Evolutionary conservation across 2,797 vertebrate species (phyloP), one percentile per base, ranked within the genome.

Genomic region (Euphonia xanthogaster): DNA sequence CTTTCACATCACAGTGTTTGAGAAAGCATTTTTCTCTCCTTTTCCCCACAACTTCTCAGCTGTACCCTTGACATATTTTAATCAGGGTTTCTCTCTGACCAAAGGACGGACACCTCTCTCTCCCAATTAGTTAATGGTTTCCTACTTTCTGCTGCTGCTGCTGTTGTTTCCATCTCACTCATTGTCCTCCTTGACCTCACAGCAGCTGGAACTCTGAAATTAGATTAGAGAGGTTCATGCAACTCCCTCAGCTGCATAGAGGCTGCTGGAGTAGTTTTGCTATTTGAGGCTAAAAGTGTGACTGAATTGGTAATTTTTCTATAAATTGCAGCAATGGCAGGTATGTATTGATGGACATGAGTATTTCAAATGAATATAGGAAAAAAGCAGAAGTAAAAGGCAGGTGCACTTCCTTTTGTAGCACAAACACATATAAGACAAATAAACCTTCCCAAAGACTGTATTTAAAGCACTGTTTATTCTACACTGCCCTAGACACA

Each of bases 61-160:
- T 62, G 54, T 84, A 90, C 35, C 57, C 54, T 94, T 96, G 78
- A 92, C 40, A 75, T 78, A 88, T 91, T 88, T 93, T 88, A 94
- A 91, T 94, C 24, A 58, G 57, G 47, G 18, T 89, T 93, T 90
- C 63, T 71, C 53, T 90, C 68, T 16, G 44, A 80, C 58, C 82
- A 83, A 82, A 92, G 61, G 57, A 95, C 40, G 2, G 90, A 93
- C 88, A 91, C 74, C 30, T 82, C 62, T 95, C 75, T 78, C 39
- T 78, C 86, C 42, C 93, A 97, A 96, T 97, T 95, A 96, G 90
- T 96, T 96, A 97, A 97, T 96, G 86, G 86, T 79, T 95, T 92
- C 70, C 81, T 93, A 58, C 85, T 92, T 94, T 60, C 70, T 81
- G 66, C 73, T 93, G 78, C 35, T 93, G 65, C 51, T 88, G 39